These are phyloP conservation scores for Coreius guichenoti DNA, from an alignment of 2,797 vertebrate species.

Conservation along the genomic window DNA sequence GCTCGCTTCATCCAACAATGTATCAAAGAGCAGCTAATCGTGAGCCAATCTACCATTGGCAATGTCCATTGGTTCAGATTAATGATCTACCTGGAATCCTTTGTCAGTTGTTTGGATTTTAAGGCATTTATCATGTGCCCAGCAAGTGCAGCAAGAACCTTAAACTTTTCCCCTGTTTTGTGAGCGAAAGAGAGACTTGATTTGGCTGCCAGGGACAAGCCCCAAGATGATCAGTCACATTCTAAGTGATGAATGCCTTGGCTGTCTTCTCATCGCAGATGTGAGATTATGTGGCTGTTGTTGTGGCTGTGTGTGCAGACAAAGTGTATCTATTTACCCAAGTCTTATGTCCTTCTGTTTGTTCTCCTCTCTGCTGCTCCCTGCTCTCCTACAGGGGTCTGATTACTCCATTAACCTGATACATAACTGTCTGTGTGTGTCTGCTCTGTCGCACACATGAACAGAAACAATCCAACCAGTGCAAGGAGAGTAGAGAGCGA, in stretches of 20 bases:
- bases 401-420: conserved; percentile 62
- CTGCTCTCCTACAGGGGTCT: conserved; percentile 54
- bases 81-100: conserved; percentile 23
- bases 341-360: conserved; percentile 57
- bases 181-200: conserved; percentile 8
- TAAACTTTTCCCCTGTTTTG: conserved; percentile 4
- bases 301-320: conserved; percentile 53
- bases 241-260: conserved; percentile 51
- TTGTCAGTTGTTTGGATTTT: conserved; percentile 28
- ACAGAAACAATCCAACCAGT: neutral
- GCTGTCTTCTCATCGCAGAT: conserved; percentile 41
- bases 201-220: conserved; percentile 48
- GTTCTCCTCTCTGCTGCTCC: conserved; percentile 49
- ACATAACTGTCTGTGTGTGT: conserved; percentile 48
- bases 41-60: neutral
- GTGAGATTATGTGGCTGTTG: conserved; percentile 54
- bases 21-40: conserved; percentile 19
- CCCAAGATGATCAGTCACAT: conserved; percentile 48
- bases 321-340: conserved; percentile 59
- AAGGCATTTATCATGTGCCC: conserved; percentile 27
- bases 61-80: conserved; percentile 12
- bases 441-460: conserved; percentile 38
- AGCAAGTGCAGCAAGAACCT: conserved; percentile 13
- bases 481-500: neutral
- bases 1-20: conserved; percentile 27